These are phyloP conservation scores for Trachelus troglodyta DNA, from an alignment of 2,888 invertebrate species.

Conservation along the genomic window DNA sequence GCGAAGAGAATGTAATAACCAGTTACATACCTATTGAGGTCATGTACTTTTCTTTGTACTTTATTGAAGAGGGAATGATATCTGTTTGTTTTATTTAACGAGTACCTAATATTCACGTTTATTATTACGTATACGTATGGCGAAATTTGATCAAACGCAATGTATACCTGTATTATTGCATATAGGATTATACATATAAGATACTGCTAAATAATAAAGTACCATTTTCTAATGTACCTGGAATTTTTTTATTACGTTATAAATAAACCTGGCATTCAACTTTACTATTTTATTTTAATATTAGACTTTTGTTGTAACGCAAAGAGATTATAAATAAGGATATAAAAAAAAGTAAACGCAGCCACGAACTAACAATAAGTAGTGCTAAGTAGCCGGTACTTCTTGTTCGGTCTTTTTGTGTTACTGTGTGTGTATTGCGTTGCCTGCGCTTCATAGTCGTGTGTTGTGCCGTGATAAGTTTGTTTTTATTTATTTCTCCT, in stretches of 20 bases:
- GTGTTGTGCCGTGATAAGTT: neutral
- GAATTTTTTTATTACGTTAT: neutral
- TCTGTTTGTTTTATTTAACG: neutral
- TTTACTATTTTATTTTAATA: neutral
- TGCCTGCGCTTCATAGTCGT: neutral
- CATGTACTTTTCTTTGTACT: neutral
- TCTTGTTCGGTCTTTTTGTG: neutral
- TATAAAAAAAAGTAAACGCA: neutral
- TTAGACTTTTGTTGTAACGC: neutral
- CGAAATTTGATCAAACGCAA: slow-evolving; percentile 5
- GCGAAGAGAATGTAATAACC: neutral
- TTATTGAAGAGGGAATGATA: neutral
- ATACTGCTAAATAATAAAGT: slow-evolving; percentile 45
- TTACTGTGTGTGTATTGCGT: neutral
- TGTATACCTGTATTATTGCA: slow-evolving; percentile 11
- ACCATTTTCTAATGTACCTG: slow-evolving; percentile 13
- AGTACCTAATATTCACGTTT: neutral
- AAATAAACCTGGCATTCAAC: neutral
- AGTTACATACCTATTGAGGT: neutral
- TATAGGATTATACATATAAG: slow-evolving; percentile 27
- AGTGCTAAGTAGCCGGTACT: neutral
- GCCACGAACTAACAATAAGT: neutral
- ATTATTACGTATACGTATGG: neutral
- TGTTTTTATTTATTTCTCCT: neutral
- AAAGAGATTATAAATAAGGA: too few species aligned